Evolutionary conservation across 2,797 vertebrate species (phyloP).

Genomic region (Epinephelus awoara): DNA sequence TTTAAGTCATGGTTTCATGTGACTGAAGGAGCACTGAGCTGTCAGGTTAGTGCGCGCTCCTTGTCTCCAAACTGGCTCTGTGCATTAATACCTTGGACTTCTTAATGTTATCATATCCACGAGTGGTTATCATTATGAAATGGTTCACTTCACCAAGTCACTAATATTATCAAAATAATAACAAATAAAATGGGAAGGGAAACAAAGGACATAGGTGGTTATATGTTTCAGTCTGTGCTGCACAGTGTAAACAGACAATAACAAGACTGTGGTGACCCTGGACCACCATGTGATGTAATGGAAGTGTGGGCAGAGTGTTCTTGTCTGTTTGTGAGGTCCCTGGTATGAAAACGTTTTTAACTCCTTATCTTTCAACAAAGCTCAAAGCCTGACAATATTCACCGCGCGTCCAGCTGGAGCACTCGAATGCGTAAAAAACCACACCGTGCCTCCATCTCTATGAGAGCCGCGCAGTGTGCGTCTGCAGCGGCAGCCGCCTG

Average conservation of each 20-base stretch:
- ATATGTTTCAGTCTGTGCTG: not conserved
- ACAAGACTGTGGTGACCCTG: slow-evolving; percentile 25
- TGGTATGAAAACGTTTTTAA: slow-evolving; percentile 6
- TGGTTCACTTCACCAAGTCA: slow-evolving; percentile 15
- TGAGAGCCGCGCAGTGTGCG: slow-evolving; percentile 11
- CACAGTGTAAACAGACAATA: slow-evolving; percentile 15
- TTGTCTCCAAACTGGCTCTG: slow-evolving; percentile 28
- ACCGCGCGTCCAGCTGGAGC: slow-evolving; percentile 31
- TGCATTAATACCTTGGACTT: slow-evolving; percentile 28
- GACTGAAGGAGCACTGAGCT: slow-evolving; percentile 29
- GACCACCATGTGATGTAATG: slow-evolving; percentile 34
- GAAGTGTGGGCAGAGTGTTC: not conserved
- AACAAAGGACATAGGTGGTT: not conserved
- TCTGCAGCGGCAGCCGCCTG: slow-evolving; percentile 19
- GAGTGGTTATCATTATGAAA: slow-evolving; percentile 22
- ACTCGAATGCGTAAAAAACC: slow-evolving; percentile 57
- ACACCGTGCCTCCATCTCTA: slow-evolving; percentile 9
- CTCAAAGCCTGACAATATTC: slow-evolving; percentile 12
- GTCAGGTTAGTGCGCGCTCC: slow-evolving; percentile 12
- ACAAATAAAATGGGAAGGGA: not conserved
- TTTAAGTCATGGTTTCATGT: slow-evolving; percentile 56
- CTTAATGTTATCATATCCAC: slow-evolving; percentile 4
- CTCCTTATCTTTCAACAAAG: slow-evolving; percentile 25
- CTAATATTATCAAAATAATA: not conserved
- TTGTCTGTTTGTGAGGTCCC: not conserved